Evolutionary conservation across 2,797 vertebrate species (phyloP), one percentile per base, ranked within the genome.

Genomic region (Sciurus carolinensis): DNA sequence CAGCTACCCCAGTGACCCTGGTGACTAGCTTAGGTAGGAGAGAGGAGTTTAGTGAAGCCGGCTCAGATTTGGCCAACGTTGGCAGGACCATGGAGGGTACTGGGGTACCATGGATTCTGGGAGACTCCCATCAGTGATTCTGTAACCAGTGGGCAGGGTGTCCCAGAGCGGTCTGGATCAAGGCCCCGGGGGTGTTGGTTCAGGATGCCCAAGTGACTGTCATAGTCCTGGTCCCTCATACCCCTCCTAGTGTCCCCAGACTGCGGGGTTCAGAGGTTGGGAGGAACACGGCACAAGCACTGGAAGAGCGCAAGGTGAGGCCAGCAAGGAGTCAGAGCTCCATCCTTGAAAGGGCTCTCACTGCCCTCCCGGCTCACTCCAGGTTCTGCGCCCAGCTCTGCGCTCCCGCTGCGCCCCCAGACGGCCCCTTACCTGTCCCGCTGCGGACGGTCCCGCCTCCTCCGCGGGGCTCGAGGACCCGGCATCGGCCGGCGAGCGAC

Each of bases 391-490:
- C 67, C 95, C 44, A 5, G 95, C 94, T 96, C 77, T 28, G 90
- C 42, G 83, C 81, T 96, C 72, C 97, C 42, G n/a, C 90, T 39
- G 91, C 57, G 71, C 91, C 97, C 92, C 96, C 77, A 91, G 96
- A 97, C 87, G 66, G 91, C 80, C 81, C 88, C 98, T 98, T 98
- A 98, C 98, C 98, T 98, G 98, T 67, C 97, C 91, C 85, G 91
- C 90, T 71, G 12, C 73, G 96, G 59, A 87, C 92, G 66, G 87
- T 97, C 97, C 98, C 96, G 97, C 98, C 95, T 98, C 98, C 98
- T 72, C 98, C 96, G 85, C 87, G 81, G 87, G 96, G 96, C 54
- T 92, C 52, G 80, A 93, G 89, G 94, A 47, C 87, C 85, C 42
- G 95, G 97, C 98, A 98, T 98, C 97, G 86, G 96, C 85, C 54